Percentiles rank a stretch among this genome's conserved stretches.
These are phyloP conservation scores for Sturnus vulgaris DNA, from an alignment of 2,113 vertebrate genomes.

Conservation along the genomic window DNA sequence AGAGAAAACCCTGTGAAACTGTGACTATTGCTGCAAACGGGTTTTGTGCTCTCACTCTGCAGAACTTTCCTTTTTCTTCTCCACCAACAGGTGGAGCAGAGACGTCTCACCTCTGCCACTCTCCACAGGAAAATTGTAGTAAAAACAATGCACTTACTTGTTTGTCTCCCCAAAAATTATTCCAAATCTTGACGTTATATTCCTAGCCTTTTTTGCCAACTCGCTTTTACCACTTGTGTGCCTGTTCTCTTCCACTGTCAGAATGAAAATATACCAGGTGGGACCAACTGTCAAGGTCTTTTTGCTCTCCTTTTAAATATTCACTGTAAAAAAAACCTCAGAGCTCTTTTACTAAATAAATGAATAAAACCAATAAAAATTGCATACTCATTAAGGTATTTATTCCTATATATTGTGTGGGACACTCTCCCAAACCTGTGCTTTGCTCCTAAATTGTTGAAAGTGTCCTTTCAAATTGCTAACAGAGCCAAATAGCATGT, in stretches of 20 bases:
- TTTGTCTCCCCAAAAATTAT: background rate
- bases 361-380: background rate
- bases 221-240: background rate
- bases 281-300: background rate
- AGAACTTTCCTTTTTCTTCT: background rate
- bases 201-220: background rate
- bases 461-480: background rate
- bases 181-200: background rate
- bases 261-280: background rate
- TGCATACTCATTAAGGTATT: background rate
- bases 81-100: background rate
- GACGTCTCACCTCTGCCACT: accelerated
- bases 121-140: background rate
- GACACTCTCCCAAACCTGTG: background rate
- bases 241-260: background rate
- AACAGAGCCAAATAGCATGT: background rate
- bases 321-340: background rate
- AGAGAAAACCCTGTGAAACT: background rate
- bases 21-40: background rate
- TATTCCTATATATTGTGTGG: background rate
- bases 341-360: background rate
- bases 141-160: background rate
- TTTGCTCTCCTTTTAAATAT: background rate
- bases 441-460: background rate
- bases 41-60: accelerated